Evolutionary conservation across 2,888 invertebrate genomes (phyloP).

Genomic region (Cynaeus angustus): DNA sequence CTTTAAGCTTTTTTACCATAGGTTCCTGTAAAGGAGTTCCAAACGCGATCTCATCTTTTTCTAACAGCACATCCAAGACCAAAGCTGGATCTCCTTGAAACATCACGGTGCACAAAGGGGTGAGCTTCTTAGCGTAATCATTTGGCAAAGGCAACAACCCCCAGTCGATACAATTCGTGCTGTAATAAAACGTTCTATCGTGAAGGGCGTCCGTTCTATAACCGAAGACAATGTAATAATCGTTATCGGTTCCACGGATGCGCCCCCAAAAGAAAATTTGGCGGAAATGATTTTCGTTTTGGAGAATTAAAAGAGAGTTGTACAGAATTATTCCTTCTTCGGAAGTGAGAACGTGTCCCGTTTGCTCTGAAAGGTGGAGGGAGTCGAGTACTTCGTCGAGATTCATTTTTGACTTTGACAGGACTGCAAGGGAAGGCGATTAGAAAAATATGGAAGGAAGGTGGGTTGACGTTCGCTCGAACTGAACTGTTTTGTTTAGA

Average conservation of each 20-base stretch:
- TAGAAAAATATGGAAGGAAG: too few relatives aligned
- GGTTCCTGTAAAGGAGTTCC: slow-evolving; percentile 74
- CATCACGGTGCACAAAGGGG: slow-evolving; percentile 68
- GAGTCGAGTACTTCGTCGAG: slow-evolving; percentile 72
- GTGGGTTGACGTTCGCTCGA: too few relatives aligned
- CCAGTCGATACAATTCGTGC: slow-evolving; percentile 83
- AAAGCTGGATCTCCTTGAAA: slow-evolving; percentile 73
- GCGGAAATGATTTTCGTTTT: slow-evolving; percentile 89
- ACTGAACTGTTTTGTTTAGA: too few relatives aligned
- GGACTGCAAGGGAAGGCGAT: neutral
- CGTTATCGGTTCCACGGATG: slow-evolving; percentile 82
- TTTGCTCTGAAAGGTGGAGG: slow-evolving; percentile 75
- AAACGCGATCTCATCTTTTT: slow-evolving; percentile 74
- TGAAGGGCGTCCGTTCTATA: slow-evolving; percentile 81
- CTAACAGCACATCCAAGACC: slow-evolving; percentile 71
- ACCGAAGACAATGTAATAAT: slow-evolving; percentile 91
- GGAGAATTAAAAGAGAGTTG: slow-evolving; percentile 85
- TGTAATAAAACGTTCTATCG: slow-evolving; percentile 86
- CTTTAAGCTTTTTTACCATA: slow-evolving; percentile 76
- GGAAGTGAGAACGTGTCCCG: slow-evolving; percentile 81
- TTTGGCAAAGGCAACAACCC: slow-evolving; percentile 74
- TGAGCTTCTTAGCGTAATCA: slow-evolving; percentile 68
- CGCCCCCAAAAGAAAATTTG: slow-evolving; percentile 91
- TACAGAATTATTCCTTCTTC: slow-evolving; percentile 84
- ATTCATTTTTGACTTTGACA: slow-evolving; percentile 72